These are phyloP conservation scores for Maconellicoccus hirsutus DNA, from an alignment of 1,140 invertebrate genomes.

Conservation along the genomic window DNA sequence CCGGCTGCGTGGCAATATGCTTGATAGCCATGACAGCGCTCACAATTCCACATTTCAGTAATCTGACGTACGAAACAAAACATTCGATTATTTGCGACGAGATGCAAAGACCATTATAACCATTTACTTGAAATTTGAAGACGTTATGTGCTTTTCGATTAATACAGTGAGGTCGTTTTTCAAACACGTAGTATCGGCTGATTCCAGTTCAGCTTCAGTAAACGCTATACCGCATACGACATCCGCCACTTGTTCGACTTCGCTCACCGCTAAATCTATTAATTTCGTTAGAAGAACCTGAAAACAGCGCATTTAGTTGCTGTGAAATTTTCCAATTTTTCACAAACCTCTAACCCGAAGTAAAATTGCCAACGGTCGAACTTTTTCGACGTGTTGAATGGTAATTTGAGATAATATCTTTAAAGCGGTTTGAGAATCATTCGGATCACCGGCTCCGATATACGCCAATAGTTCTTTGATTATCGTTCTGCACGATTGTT, in stretches of 20 bases:
- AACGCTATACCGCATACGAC: conserved; percentile 42
- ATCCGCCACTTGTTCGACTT: conserved; percentile 41
- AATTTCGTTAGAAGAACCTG: conserved; percentile 43
- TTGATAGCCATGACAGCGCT: conserved; percentile 40
- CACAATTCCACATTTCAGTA: conserved; percentile 34
- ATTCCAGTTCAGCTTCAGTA: conserved; percentile 32
- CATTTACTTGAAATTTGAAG: conserved; percentile 37
- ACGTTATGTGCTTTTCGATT: conserved; percentile 48
- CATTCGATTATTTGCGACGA: background rate
- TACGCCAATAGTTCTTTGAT: conserved; percentile 28
- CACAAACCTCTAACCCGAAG: background rate
- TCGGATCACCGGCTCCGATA: conserved; percentile 25
- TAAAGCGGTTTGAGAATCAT: conserved; percentile 26
- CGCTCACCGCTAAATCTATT: conserved; percentile 42
- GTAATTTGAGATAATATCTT: conserved; percentile 28
- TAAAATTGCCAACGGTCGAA: background rate
- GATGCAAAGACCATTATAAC: conserved; percentile 28
- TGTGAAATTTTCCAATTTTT: too few species aligned
- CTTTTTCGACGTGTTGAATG: conserved; percentile 26
- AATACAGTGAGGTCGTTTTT: conserved; percentile 48
- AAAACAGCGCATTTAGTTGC: too few species aligned
- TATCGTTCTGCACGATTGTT: conserved; percentile 29
- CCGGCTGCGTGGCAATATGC: conserved; percentile 33
- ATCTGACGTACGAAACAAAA: conserved; percentile 7
- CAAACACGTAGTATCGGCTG: conserved; percentile 34